Base-by-base conservation (phyloP, 2,113 vertebrate species). In the Bubo bubo region DNA sequence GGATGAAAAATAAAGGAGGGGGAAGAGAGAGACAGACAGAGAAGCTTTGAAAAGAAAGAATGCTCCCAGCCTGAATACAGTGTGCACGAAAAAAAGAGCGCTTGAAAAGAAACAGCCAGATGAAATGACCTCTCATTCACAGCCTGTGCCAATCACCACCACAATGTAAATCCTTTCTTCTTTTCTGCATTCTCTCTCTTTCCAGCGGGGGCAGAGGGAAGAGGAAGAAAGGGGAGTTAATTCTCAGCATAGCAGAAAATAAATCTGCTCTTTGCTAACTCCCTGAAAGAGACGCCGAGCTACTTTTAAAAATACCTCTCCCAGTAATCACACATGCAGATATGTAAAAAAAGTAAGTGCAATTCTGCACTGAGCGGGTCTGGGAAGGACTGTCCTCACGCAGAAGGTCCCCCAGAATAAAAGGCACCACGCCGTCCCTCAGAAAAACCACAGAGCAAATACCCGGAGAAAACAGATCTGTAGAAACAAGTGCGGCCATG, bases 61-160 rank as follows among this genome's bases (percentile, higher is more conserved):
- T 91, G 98, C 97, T 97, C 95, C 96, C 79, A 67, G 96, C n/a
- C 84, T 97, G 98, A 98, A 98, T 98, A 80, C 97, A 80, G 96
- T 85, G 77, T 64, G 97, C 96, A 88, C 96, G 97, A 96, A 97
- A 97, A 95, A 97, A 97, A 88, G 97, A 77, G 88, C 26, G 86
- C 97, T 96, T 98, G 98, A 98, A 98, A 98, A 97, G 98, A 97
- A 97, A 97, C 97, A 98, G 98, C 98, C 97, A 79, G 70, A 94
- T 82, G 97, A 84, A 67, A 98, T 98, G 98, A 98, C 98, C 98
- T 97, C 96, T 94, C 96, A 97, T 98, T 98, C 98, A 98, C 93
- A 64, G 93, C 52, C 89, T 60, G 96, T 97, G 98, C 98, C 98
- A 98, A 98, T 98, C 98, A 98, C 79, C 1, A 64, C 64, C 63